Percentiles rank a stretch among this genome's conserved stretches.
Evolutionary conservation across 1,140 invertebrate species (phyloP).

Genomic region (Thalassaphorura encarpata): DNA sequence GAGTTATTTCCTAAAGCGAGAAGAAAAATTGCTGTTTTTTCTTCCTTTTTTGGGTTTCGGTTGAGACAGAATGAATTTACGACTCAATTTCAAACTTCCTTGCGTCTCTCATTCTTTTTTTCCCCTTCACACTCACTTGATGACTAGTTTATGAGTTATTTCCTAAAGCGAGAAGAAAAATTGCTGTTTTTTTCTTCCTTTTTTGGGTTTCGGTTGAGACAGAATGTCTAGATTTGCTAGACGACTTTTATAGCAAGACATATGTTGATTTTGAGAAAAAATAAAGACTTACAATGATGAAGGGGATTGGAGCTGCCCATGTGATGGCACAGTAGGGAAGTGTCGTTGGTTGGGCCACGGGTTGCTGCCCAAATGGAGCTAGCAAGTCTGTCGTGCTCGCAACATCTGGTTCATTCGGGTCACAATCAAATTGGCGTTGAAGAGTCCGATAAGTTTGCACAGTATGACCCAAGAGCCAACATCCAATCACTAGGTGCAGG

Average conservation of each 20-base stretch:
- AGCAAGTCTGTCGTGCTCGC: slow-evolving; percentile 4
- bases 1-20: too few species aligned
- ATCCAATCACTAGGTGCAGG: slow-evolving; percentile 51
- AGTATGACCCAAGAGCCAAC: slow-evolving; percentile 52
- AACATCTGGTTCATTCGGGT: slow-evolving; percentile 15
- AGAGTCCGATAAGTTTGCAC: slow-evolving; percentile 29
- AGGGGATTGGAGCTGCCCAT: slow-evolving; percentile 30
- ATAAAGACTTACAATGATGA: slow-evolving; percentile 30
- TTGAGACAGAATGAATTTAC: too few species aligned
- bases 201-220: too few species aligned
- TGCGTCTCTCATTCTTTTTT: too few species aligned
- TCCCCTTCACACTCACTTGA: too few species aligned
- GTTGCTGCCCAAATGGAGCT: slow-evolving; percentile 8
- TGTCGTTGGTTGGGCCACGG: slow-evolving; percentile 8
- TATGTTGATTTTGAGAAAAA: not conserved
- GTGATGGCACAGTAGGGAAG: slow-evolving; percentile 25
- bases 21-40: too few species aligned
- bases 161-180: too few species aligned
- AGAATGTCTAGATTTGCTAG: too few species aligned
- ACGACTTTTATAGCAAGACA: not conserved
- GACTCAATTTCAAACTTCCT: too few species aligned
- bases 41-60: too few species aligned
- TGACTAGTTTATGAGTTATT: too few species aligned
- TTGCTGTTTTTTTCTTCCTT: too few species aligned
- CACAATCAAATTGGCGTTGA: slow-evolving; percentile 19